Evolutionary conservation across 2,797 vertebrate species (phyloP).

Genomic region (Carapus acus): DNA sequence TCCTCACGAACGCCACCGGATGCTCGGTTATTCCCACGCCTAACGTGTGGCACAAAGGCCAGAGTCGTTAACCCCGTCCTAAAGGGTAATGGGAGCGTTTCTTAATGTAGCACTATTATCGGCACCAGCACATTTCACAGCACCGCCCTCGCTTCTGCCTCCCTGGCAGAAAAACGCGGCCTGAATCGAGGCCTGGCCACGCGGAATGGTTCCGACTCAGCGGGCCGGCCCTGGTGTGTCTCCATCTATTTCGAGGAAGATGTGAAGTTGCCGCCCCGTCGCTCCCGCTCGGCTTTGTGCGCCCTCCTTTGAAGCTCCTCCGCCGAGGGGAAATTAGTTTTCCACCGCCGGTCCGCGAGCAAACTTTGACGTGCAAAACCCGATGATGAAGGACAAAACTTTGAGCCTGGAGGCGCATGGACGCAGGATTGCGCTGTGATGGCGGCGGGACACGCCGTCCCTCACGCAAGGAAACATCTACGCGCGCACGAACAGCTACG

Average conservation of each 20-base stretch:
- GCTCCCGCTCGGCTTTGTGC: conserved; percentile 3
- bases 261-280: background rate
- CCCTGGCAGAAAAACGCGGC: conserved; percentile 20
- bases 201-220: conserved; percentile 14
- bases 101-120: conserved; percentile 32
- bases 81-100: conserved; percentile 47
- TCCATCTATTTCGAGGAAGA: conserved; percentile 3
- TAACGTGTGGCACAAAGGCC: conserved; percentile 46
- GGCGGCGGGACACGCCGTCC: no score
- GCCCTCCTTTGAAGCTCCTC: background rate
- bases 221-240: background rate
- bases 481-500: no score
- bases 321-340: background rate
- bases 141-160: conserved; percentile 23
- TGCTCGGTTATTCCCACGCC: conserved; percentile 14
- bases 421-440: no score
- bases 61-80: conserved; percentile 45
- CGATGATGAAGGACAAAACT: background rate
- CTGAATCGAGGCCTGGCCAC: background rate
- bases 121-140: conserved; percentile 5
- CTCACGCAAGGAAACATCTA: no score
- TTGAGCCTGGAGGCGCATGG: background rate
- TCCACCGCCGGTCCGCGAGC: background rate
- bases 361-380: conserved; percentile 2
- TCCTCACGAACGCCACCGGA: conserved; percentile 16